These are phyloP conservation scores for Notothenia rossii DNA, from an alignment of 2,113 vertebrate species.

Conservation along the genomic window DNA sequence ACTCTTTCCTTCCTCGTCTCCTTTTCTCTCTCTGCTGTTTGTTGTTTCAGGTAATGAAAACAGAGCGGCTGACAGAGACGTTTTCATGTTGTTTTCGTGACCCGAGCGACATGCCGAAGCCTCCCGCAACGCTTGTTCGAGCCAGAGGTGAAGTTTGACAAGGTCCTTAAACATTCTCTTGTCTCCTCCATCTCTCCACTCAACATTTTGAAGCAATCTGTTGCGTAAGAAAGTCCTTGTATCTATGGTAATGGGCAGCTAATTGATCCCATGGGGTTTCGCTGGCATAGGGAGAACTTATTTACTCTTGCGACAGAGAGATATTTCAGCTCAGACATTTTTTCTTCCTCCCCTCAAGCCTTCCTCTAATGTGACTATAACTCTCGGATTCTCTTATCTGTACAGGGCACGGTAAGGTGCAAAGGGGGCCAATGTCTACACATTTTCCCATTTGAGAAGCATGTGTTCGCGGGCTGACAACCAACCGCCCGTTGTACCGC, in stretches of 20 bases:
- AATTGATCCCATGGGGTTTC: constrained; percentile 73
- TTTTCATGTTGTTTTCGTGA: constrained; percentile 79
- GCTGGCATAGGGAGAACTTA: constrained; percentile 67
- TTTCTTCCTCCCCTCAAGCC: constrained; percentile 46
- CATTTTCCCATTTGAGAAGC: constrained; percentile 61
- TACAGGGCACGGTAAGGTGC: constrained; percentile 63
- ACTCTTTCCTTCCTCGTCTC: constrained; percentile 71
- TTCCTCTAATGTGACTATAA: constrained; percentile 67
- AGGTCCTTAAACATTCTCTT: constrained; percentile 55
- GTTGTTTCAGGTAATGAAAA: constrained; percentile 84
- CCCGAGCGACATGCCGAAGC: constrained; percentile 73
- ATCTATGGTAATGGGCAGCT: constrained; percentile 71
- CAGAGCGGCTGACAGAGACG: constrained; percentile 79
- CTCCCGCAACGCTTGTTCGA: constrained; percentile 77
- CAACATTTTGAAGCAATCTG: constrained; percentile 55
- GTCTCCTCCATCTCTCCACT: constrained; percentile 17
- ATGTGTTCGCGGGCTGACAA: constrained; percentile 68
- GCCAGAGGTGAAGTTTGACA: constrained; percentile 79
- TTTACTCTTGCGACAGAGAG: constrained; percentile 74
- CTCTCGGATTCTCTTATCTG: constrained; percentile 71
- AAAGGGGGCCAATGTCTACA: constrained; percentile 65
- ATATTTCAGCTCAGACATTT: constrained; percentile 63
- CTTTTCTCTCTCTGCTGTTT: constrained; percentile 62
- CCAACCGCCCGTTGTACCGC: constrained; percentile 56
- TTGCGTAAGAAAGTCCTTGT: constrained; percentile 66